A percentile compares a stretch with the other conserved stretches of the same genome.
Evolutionary conservation across 2,113 vertebrate genomes (phyloP).

Genomic region (Caracal caracal): DNA sequence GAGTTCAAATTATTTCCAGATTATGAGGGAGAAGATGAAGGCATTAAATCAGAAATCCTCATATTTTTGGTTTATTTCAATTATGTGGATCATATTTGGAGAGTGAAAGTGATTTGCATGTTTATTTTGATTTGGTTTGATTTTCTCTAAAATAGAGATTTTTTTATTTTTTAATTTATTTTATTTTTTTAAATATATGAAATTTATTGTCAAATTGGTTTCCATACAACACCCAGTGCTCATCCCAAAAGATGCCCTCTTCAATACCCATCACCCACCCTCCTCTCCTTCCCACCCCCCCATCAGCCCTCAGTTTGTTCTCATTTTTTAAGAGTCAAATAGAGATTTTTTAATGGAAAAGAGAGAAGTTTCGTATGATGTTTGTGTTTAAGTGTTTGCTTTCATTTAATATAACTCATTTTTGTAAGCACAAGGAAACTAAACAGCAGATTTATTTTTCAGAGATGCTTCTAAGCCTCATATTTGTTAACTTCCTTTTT

Average conservation of each 20-base stretch:
- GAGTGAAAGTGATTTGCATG: not conserved
- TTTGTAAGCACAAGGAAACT: not conserved
- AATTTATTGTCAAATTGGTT: too few species aligned
- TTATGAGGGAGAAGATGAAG: not conserved
- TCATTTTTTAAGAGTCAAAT: not conserved
- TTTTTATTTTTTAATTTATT: not conserved
- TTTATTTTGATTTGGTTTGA: not conserved
- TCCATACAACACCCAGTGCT: too few species aligned
- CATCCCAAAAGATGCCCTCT: too few species aligned
- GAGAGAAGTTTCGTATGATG: not conserved
- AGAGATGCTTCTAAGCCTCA: not conserved
- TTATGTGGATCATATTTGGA: not conserved
- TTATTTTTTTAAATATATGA: too few species aligned
- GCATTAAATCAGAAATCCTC: not conserved
- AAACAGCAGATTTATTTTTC: not conserved
- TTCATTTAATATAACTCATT: not conserved
- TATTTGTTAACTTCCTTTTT: not conserved
- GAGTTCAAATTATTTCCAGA: not conserved
- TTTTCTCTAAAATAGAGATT: not conserved
- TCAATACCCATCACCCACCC: too few species aligned
- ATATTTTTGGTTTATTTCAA: constrained; percentile 4
- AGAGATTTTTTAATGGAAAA: not conserved
- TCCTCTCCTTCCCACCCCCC: too few species aligned
- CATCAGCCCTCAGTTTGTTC: too few species aligned
- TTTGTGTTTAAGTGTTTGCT: not conserved